These are phyloP conservation scores for Pseudococcus viburni DNA, from an alignment of 2,888 invertebrate genomes.

Conservation along the genomic window DNA sequence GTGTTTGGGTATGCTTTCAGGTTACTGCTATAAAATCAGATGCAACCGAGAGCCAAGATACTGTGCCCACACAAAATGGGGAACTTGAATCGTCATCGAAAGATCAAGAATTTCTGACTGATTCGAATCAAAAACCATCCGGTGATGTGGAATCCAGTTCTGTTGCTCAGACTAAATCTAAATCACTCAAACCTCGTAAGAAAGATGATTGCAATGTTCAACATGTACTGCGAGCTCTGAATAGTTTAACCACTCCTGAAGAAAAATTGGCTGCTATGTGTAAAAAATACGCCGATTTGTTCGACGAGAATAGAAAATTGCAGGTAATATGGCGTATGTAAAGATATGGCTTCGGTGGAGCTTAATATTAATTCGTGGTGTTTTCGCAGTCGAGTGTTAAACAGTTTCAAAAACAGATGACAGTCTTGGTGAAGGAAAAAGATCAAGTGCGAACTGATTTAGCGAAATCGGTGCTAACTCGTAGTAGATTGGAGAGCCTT, in stretches of 20 bases:
- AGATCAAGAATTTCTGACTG: neutral
- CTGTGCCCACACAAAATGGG: neutral
- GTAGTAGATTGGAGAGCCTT: conserved; percentile 82
- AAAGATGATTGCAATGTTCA: conserved; percentile 78
- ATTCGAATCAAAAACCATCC: neutral
- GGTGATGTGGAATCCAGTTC: conserved; percentile 6
- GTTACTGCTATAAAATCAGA: neutral
- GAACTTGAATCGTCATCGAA: conserved; percentile 29
- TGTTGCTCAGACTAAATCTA: neutral
- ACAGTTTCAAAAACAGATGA: conserved; percentile 68
- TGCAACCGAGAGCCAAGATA: neutral
- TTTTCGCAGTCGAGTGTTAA: conserved; percentile 67
- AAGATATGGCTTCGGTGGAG: neutral
- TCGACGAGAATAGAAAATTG: conserved; percentile 80
- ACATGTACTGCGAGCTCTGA: conserved; percentile 78
- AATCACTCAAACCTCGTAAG: conserved; percentile 72
- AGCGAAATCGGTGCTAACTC: conserved; percentile 83
- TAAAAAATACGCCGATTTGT: conserved; percentile 83
- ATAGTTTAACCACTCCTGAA: conserved; percentile 75
- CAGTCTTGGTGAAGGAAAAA: conserved; percentile 79
- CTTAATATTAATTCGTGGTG: neutral
- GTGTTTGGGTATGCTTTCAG: neutral
- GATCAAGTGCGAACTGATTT: conserved; percentile 87
- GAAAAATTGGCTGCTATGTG: conserved; percentile 81
- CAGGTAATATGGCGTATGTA: conserved; percentile 74